Base-by-base conservation (phyloP, 1,140 invertebrate species). In the Drosophila bipectinata region DNA sequence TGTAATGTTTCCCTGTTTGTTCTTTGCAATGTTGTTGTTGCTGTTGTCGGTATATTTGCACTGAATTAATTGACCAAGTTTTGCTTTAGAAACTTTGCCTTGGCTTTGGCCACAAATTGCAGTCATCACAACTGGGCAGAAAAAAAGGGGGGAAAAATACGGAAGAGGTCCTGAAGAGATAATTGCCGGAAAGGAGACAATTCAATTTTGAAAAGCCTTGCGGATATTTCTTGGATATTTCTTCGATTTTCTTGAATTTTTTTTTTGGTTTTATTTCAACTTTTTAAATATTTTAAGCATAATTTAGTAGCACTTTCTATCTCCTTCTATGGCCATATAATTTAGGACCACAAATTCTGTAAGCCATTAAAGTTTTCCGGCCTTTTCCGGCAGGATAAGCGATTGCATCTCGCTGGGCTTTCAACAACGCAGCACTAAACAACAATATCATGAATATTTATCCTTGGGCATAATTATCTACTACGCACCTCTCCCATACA, bases 61-160 rank as follows among this genome's bases (percentile, higher is more conserved):
- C 54, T 55, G 62, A 84, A 80, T 85, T 85, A 87, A 87, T 87
- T 78, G 78, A 75, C 60, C 69, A 81, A 85, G 74, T 85, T 76
- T 75, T 56, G 63, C 51, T 72, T 68, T 78, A 4, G 56, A 56
- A 72, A 59, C 61, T 74, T 45, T 26, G 34, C 48, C 34, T 37
- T 37, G 34, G 34, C 10, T 28, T 18, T 52, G 15, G 30, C 51
- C 61, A 62, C 58, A 45, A 64, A 37, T 57, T 56, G 61, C 61
- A 56, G 28, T 57, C 61, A 47, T 63, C 60, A 63, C 52, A 59
- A 59, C 30, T 37, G 24, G 44, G 26, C 30, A 24, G 21, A 44
- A 39, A 21, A 28, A 30, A 21, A 34, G 28, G 7, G 32, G 26
- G 26, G 5, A 28, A 28, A 28, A 28, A 28, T 7, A 28, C 6